These are phyloP conservation scores for Chrysolina americana DNA, from an alignment of 2,888 invertebrate species.

Conservation along the genomic window DNA sequence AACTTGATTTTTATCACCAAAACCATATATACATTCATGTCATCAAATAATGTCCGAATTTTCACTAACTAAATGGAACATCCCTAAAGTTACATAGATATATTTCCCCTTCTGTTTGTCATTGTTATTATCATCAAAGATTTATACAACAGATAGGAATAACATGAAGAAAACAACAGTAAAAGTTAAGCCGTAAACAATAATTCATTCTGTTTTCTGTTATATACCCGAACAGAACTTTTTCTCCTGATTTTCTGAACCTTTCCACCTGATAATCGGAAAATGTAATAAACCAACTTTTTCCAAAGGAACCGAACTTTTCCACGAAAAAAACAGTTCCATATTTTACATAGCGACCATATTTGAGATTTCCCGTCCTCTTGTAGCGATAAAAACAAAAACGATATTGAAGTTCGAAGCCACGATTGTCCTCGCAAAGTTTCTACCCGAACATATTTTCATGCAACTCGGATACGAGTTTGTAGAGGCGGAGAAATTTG, in stretches of 20 bases:
- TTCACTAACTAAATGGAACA: too few relatives aligned
- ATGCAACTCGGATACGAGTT: constrained; percentile 33
- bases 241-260: background rate
- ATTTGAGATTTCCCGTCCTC: background rate
- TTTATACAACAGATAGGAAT: too few relatives aligned
- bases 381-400: constrained; percentile 14
- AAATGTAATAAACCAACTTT: constrained; percentile 9
- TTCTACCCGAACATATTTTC: constrained; percentile 32
- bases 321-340: background rate
- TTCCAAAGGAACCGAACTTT: background rate
- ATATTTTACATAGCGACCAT: constrained; percentile 4
- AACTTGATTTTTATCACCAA: too few relatives aligned
- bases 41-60: too few relatives aligned
- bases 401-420: background rate
- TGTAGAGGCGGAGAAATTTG: constrained; percentile 33
- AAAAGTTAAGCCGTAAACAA: background rate
- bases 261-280: background rate
- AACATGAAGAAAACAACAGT: too few relatives aligned
- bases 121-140: too few relatives aligned
- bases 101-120: too few relatives aligned
- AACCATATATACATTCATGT: too few relatives aligned
- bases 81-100: too few relatives aligned
- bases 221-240: background rate
- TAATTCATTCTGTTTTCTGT: background rate
- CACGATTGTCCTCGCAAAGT: constrained; percentile 1